phyloP scores from a whole-genome alignment of 2,888 invertebrate genomes.

The Cerastoderma edule region DNA sequence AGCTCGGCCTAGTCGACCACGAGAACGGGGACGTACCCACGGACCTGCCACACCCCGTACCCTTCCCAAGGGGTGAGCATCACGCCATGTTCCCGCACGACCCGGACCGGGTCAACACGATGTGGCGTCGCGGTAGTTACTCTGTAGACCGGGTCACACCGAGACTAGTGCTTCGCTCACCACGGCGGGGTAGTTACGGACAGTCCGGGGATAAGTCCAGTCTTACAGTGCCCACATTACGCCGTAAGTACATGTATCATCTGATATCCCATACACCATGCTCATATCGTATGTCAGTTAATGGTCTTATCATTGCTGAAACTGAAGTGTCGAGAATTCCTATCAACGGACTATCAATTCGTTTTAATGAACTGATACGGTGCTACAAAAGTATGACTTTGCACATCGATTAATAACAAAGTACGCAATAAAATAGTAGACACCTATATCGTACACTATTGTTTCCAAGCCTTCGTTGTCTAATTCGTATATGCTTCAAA shows the following conservation, averaged over 20 bases:
- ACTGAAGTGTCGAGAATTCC: no score
- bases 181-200: slow-evolving; percentile 33
- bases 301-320: no score
- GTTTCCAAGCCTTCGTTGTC: no score
- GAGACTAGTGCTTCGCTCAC: slow-evolving; percentile 9
- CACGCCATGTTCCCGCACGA: slow-evolving; percentile 47
- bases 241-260: slow-evolving; percentile 34
- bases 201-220: slow-evolving; percentile 40
- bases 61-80: slow-evolving; percentile 27
- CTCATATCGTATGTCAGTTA: no score
- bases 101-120: slow-evolving; percentile 44
- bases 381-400: no score
- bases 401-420: no score
- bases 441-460: no score
- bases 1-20: slow-evolving; percentile 16
- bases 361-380: no score
- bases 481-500: no score
- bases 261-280: no score
- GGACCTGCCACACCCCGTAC: slow-evolving; percentile 30
- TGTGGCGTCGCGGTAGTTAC: slow-evolving; percentile 38
- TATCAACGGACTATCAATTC: no score
- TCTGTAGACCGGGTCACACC: slow-evolving; percentile 28
- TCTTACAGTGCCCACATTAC: slow-evolving; percentile 40
- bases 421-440: no score
- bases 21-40: slow-evolving; percentile 36